phyloP scores from a whole-genome alignment of 92 coral and sea anemone species.

The Parazoanthus atlanticus region DNA sequence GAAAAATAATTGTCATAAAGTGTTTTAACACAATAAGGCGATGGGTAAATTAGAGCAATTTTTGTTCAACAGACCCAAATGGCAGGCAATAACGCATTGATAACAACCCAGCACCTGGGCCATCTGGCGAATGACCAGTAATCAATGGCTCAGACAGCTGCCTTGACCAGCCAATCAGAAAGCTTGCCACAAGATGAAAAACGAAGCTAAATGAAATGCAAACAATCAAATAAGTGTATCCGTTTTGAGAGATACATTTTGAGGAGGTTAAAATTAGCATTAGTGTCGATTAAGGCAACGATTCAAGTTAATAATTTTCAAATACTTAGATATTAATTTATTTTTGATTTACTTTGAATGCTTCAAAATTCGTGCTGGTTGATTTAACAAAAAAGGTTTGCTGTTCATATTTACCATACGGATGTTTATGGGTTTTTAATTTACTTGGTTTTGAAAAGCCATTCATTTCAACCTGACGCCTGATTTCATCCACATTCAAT shows the following conservation, averaged over 20 bases:
- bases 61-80: conserved; percentile 62
- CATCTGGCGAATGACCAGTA: conserved; percentile 81
- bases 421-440: conserved; percentile 47
- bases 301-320: neutral
- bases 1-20: conserved; percentile 83
- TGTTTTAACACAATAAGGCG: conserved; percentile 75
- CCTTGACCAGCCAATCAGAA: conserved; percentile 70
- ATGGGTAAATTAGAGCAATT: conserved; percentile 89
- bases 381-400: conserved; percentile 14
- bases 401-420: conserved; percentile 42
- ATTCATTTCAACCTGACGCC: conserved; percentile 41
- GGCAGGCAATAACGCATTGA: conserved; percentile 77
- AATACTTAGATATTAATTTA: neutral
- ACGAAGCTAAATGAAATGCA: conserved; percentile 74
- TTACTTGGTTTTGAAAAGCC: conserved; percentile 41
- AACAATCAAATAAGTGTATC: conserved; percentile 78
- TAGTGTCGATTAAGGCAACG: neutral
- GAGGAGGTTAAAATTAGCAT: conserved; percentile 57
- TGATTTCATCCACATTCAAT: conserved; percentile 25
- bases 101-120: conserved; percentile 68
- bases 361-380: neutral
- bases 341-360: neutral
- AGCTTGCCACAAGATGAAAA: conserved; percentile 42
- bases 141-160: conserved; percentile 85
- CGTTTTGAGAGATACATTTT: conserved; percentile 70